Base-by-base conservation (phyloP, 2,797 vertebrate species). In the Loriculus beryllinus region DNA sequence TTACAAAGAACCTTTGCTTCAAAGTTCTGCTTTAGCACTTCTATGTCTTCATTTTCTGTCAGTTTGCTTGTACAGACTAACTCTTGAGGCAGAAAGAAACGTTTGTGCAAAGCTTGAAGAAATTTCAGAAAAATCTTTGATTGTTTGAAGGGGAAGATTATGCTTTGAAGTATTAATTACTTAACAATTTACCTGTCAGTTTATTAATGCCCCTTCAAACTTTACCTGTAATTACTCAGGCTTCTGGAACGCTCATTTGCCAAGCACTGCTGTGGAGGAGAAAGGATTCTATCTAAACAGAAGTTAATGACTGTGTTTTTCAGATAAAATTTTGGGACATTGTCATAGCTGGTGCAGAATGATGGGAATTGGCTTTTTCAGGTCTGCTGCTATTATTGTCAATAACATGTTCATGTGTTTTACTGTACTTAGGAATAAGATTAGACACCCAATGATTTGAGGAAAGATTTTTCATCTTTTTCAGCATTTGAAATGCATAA, bases 171-270 rank as follows among this genome's bases (percentile, higher is more conserved):
- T 94, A 67, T 86, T 94, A 96, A 95, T 95, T 90, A 51, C 76
- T 81, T 90, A 64, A 84, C 56, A 95, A 88, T 93, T 93, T 95
- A 68, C 78, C 85, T 96, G 92, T 96, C 90, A 88, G 74, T 86
- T 91, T 93, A 74, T 84, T 90, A 77, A 91, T 95, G 47, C 8
- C 59, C 68, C 56, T 92, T 96, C 88, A 94, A 43, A 56, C 29
- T 92, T 82, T 21, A 71, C 62, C 49, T 93, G 71, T 81, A 83
- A 91, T 72, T 91, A 63, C 14, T 72, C 13, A 28, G 25, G 25
- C 63, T 92, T 0, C 47, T 95, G 49, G 67, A 75, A 92, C 72
- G 51, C 56, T 94, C 33, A 60, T 82, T 84, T 95, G 70, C 33
- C 48, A 86, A 35, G 22, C 26, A 48, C 70, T 90, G n/a, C 54